Evolutionary conservation across 2,888 invertebrate species (phyloP).

Genomic region (Eudemis profundana): DNA sequence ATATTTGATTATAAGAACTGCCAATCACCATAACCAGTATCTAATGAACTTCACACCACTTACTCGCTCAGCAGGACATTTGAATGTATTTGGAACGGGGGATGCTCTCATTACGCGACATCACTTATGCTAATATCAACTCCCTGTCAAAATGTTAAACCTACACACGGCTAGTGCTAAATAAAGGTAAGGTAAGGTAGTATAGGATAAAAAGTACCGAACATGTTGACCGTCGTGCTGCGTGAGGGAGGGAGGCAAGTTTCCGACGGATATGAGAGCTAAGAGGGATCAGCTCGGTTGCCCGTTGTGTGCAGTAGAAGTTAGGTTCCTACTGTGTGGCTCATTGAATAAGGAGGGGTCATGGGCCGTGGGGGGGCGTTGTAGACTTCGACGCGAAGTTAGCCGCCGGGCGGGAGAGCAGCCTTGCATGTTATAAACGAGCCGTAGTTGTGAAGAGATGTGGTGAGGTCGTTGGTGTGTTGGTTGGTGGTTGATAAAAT

Average conservation of each 20-base stretch:
- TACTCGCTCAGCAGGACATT: conserved; percentile 5
- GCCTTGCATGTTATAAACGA: conserved; percentile 79
- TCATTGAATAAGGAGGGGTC: conserved; percentile 64
- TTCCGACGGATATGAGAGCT: conserved; percentile 54
- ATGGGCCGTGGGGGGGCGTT: conserved; percentile 78
- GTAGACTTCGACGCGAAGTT: conserved; percentile 77
- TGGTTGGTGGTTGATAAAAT: conserved; percentile 85
- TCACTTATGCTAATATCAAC: conserved; percentile 13
- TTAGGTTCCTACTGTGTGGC: conserved; percentile 71
- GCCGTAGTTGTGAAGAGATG: conserved; percentile 84
- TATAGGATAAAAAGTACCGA: conserved; percentile 84
- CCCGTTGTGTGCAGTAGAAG: conserved; percentile 77
- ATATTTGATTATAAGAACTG: too few species aligned
- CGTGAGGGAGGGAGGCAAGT: conserved; percentile 72
- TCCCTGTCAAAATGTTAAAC: conserved; percentile 34
- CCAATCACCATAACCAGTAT: neutral
- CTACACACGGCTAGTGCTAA: conserved; percentile 61
- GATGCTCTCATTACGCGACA: neutral
- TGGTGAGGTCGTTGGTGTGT: conserved; percentile 84
- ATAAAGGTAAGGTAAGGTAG: conserved; percentile 77
- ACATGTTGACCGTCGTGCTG: conserved; percentile 79
- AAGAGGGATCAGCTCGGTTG: conserved; percentile 64
- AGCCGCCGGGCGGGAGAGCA: conserved; percentile 76
- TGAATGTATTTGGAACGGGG: neutral
- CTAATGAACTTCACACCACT: conserved; percentile 31